Evolutionary conservation across 1,140 invertebrate genomes (phyloP), one percentile per base, ranked within the genome.

Genomic region (Drosophila sp.): DNA sequence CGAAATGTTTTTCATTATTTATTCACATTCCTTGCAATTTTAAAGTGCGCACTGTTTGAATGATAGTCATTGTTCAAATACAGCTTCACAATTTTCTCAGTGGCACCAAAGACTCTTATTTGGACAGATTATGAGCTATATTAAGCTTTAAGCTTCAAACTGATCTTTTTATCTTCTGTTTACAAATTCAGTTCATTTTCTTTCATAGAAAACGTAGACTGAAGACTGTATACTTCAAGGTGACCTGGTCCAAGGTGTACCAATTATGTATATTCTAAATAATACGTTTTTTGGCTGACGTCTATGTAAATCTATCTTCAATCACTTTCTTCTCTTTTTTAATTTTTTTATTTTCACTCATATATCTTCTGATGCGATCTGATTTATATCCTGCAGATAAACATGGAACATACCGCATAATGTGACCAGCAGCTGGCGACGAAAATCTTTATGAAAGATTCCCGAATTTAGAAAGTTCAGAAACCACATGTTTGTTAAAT

Each of bases 321-420:
- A 29, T 29, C 1, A 4, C 4, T 29, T 29, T 29, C 7, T 29
- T 29, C 27, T 5, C 6, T 29, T 29, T 29, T 6, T 7, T 29
- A 5, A 29, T 29, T 5, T 29, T 16, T 4, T 14, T 1, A 32
- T 18, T 18, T 38, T 18, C 4, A 21, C 11, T 38, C 11, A 8
- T 1, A 13, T 54, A 1, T 4, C 0, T 4, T 27, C 71, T 54
- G 54, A 7, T 53, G 18, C 14, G 21, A 21, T 21, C 21, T 4
- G 4, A 21, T 21, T n/a, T n/a, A 21, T 21, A 21, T 21, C 4
- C 4, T 21, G 21, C 21, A 2, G 21, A 21, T 21, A n/a, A n/a
- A n/a, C 14, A 11, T 3, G n/a, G 38, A 53, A 61, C 78, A 46
- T 89, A 91, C 90, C 90, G 65, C 90, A 91, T 16, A 91, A 50